A percentile compares a stretch with the other conserved stretches of the same genome.
These are phyloP conservation scores for Acheta domesticus DNA, from an alignment of 2,888 invertebrate species.

Conservation along the genomic window DNA sequence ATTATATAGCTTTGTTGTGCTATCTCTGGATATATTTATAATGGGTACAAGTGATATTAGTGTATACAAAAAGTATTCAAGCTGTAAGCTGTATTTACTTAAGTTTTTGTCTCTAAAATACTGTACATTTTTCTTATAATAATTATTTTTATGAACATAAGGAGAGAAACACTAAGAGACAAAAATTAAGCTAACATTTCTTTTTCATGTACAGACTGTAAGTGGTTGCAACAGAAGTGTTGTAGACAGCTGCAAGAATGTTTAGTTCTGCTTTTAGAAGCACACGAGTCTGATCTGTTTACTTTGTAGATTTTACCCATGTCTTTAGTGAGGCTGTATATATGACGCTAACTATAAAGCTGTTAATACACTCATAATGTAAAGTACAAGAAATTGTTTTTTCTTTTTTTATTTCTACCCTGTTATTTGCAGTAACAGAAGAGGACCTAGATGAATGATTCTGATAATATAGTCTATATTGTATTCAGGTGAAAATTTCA, in stretches of 20 bases:
- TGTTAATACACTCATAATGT: conserved; percentile 37
- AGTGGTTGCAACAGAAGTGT: neutral
- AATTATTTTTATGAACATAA: conserved; percentile 35
- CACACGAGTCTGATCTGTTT: conserved; percentile 27
- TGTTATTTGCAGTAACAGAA: too few relatives aligned
- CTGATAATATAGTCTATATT: too few relatives aligned
- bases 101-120: conserved; percentile 32
- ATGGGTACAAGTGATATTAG: conserved; percentile 35
- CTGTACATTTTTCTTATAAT: conserved; percentile 35
- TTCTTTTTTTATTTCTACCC: too few relatives aligned
- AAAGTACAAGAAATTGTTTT: conserved; percentile 23
- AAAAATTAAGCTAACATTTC: conserved; percentile 25
- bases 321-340: conserved; percentile 32
- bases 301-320: conserved; percentile 23
- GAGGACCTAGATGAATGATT: too few relatives aligned
- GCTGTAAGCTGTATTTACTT: conserved; percentile 36
- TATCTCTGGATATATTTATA: conserved; percentile 30
- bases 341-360: conserved; percentile 33
- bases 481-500: too few relatives aligned
- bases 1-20: conserved; percentile 31
- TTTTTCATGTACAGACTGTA: conserved; percentile 30
- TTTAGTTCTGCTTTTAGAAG: conserved; percentile 28
- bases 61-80: conserved; percentile 32
- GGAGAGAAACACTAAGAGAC: conserved; percentile 25
- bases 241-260: conserved; percentile 22